Evolutionary conservation across 2,888 invertebrate species (phyloP), one percentile per base, ranked within the genome.

Genomic region (Orchestes rusci): DNA sequence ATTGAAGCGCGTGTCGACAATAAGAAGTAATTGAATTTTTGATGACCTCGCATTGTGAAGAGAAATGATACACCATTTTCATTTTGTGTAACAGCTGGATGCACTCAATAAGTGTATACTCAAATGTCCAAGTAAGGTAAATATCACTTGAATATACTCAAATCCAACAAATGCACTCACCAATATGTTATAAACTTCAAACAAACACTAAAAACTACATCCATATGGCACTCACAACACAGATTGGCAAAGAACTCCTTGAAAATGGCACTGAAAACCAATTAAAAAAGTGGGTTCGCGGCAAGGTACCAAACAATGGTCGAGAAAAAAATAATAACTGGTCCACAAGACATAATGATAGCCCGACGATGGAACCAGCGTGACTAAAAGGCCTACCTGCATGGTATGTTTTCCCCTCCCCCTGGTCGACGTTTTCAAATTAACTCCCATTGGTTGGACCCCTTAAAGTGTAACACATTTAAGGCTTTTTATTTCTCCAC

Each of bases 381-480:
- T 51, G 45, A 51, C 51, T 51, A 51, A 47, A 51, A 51, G 45
- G 48, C 48, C 48, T 51, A 51, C 51, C 51, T 48, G 51, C 48
- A 48, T 48, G 48, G 45, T 41, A 39, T 43, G 45, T 31, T 41
- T 51, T 30, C 42, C 56, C 62, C 64, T 62, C 58, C 61, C 62
- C 47, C 39, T 55, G 59, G 62, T 61, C 58, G 53, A 53, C 56
- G 48, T 43, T 56, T 56, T 53, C 51, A 58, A 58, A 63, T 62
- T 61, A 59, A 52, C 55, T 57, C 59, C 62, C 51, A 68, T 67
- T 68, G 68, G 67, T 50, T 43, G 32, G 35, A 34, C 43, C 45
- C 45, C 20, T 41, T 45, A 44, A 44, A 43, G 35, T 48, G 43
- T 45, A 44, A 45, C 44, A 40, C 19, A 47, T 43, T 48, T 42